Conservation (phyloP, 1,140 invertebrate genomes). For the Atopsyche davidsoni region DNA sequence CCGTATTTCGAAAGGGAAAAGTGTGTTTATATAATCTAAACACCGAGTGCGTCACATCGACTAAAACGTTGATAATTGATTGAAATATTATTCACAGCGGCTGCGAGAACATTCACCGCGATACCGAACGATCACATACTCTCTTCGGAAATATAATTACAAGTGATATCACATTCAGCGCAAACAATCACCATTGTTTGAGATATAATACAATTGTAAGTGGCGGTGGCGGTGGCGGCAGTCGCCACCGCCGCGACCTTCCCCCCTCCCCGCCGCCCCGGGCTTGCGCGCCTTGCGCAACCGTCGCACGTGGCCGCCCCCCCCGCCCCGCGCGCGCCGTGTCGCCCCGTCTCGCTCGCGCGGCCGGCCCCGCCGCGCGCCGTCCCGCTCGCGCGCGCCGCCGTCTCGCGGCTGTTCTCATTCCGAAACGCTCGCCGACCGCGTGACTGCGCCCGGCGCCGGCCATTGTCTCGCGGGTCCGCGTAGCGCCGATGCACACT, state of each 20-base stretch:
- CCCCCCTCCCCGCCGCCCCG: slow-evolving; percentile 38
- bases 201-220: slow-evolving; percentile 16
- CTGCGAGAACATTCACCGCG: too few relatives aligned
- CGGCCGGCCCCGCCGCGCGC: slow-evolving; percentile 36
- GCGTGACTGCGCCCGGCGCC: not conserved
- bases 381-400: slow-evolving; percentile 32
- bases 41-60: too few relatives aligned
- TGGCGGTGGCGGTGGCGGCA: slow-evolving; percentile 13
- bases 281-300: slow-evolving; percentile 32
- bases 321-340: slow-evolving; percentile 31
- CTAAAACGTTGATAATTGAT: too few relatives aligned
- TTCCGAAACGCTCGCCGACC: not conserved
- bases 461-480: too few relatives aligned
- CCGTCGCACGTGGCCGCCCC: slow-evolving; percentile 36
- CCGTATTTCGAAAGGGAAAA: too few relatives aligned
- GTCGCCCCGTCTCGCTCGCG: slow-evolving; percentile 36
- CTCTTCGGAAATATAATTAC: too few relatives aligned
- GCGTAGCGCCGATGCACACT: too few relatives aligned
- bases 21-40: too few relatives aligned
- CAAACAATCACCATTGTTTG: too few relatives aligned
- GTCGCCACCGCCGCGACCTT: slow-evolving; percentile 27
- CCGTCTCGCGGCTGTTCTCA: not conserved
- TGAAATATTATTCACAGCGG: too few relatives aligned
- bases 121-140: too few relatives aligned
- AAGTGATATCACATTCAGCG: too few relatives aligned